These are phyloP conservation scores for Cyrtodaria siliqua DNA, from an alignment of 2,888 invertebrate species.

Conservation along the genomic window DNA sequence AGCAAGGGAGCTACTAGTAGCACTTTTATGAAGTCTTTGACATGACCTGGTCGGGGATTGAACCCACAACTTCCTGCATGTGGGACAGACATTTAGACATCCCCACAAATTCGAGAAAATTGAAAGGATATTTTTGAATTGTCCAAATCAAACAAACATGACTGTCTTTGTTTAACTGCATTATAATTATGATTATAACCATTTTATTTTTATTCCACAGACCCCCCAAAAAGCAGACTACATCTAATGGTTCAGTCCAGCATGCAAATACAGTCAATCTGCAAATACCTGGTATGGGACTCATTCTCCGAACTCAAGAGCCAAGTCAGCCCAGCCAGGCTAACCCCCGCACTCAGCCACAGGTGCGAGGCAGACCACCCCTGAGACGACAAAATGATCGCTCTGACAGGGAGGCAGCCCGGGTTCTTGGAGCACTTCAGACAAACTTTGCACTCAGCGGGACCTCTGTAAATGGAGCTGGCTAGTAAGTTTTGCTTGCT, in stretches of 20 bases:
- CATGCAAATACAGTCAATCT: constrained; percentile 45
- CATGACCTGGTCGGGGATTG: too few species aligned
- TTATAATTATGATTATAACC: too few species aligned
- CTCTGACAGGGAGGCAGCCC: constrained; percentile 55
- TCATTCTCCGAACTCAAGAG: constrained; percentile 55
- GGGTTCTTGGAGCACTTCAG: constrained; percentile 42
- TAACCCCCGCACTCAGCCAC: constrained; percentile 18
- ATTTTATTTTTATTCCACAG: constrained; percentile 17
- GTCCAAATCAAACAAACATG: too few species aligned
- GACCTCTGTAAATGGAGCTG: constrained; percentile 35
- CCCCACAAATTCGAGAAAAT: too few species aligned
- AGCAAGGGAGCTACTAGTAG: too few species aligned
- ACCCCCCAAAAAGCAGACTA: constrained; percentile 23
- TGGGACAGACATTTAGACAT: too few species aligned
- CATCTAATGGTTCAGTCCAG: constrained; percentile 19
- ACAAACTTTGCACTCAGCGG: constrained; percentile 64
- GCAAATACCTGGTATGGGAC: constrained; percentile 72
- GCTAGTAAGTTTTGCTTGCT: too few species aligned
- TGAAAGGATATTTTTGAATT: too few species aligned
- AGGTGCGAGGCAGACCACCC: constrained; percentile 42
- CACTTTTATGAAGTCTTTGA: too few species aligned
- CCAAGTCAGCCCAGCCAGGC: constrained; percentile 12
- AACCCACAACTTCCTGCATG: too few species aligned
- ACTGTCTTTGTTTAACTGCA: too few species aligned
- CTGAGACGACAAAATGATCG: constrained; percentile 42